These are phyloP conservation scores for Leucophenga maculata DNA, from an alignment of 2,888 invertebrate species.

Conservation along the genomic window DNA sequence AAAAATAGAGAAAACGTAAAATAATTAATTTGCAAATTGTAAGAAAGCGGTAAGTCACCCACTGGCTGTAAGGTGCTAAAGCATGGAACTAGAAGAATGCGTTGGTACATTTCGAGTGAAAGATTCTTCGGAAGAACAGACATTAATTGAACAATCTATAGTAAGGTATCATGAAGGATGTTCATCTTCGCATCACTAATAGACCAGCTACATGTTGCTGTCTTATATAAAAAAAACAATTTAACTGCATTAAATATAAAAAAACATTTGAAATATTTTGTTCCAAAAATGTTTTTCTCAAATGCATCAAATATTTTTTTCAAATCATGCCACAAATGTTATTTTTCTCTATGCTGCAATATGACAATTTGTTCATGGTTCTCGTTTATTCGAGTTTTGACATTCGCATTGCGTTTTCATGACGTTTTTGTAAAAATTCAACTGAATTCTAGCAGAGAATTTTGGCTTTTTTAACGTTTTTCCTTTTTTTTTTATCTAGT, in stretches of 20 bases:
- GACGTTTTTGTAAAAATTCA: slow-evolving; percentile 15
- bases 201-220: too few species aligned
- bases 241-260: neutral
- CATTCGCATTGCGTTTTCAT: slow-evolving; percentile 17
- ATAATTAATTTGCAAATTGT: too few species aligned
- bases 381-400: slow-evolving; percentile 1
- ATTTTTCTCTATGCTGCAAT: neutral
- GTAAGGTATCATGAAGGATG: too few species aligned
- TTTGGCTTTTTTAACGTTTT: neutral
- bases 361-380: slow-evolving; percentile 7
- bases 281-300: neutral
- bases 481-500: neutral
- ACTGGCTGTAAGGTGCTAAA: too few species aligned
- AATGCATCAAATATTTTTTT: neutral
- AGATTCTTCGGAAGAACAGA: too few species aligned
- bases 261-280: neutral
- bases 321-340: neutral
- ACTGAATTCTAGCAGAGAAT: neutral
- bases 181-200: too few species aligned
- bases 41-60: too few species aligned
- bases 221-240: too few species aligned
- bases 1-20: too few species aligned
- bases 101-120: too few species aligned
- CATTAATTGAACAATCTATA: too few species aligned
- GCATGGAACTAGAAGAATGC: too few species aligned